Evolutionary conservation across 2,888 invertebrate genomes (phyloP), one percentile per base, ranked within the genome.

Genomic region (Hypomecis atomaria): DNA sequence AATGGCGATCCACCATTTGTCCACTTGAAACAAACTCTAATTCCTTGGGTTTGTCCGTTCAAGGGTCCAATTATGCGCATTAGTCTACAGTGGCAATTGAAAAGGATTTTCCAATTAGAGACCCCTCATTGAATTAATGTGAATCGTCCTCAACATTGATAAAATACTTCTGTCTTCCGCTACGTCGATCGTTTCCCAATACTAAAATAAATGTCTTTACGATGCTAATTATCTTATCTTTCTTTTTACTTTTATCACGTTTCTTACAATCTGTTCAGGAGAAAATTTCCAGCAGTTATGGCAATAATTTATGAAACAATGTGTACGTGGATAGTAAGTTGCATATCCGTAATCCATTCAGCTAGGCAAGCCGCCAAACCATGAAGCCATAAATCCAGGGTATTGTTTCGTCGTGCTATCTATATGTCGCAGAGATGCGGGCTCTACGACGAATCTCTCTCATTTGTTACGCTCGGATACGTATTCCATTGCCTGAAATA

Each of bases 41-140:
- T 85, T 84, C 78, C 74, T 78, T 70, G 72, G 76, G 75, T 83
- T 83, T 82, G 85, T 85, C 81, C 82, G 79, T 76, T 76, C 78
- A 76, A 83, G 84, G 86, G 83, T 82, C 80, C 85, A 85, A 88
- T 88, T 88, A 87, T 84, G 77, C 77, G 81, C 83, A 85, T 84
- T 84, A 60, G 60, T 65, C 57, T 48, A 78, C 77, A 80, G 78
- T 76, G 78, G 75, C 78, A 76, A 78, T 82, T 86, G 83, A 83
- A 86, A 85, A 82, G 84, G 86, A 85, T 87, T 86, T 86, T 79
- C 82, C 83, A 85, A 87, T 87, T 87, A 86, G 76, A 78, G 76
- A 67, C 74, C 76, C 81, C 81, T 68, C 82, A 74, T 86, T 82
- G 84, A 87, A 87, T 87, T 86, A 88, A 88, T 86, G 81, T 73